Evolutionary conservation across 2,888 invertebrate species (phyloP).

Genomic region (Thera obeliscata): DNA sequence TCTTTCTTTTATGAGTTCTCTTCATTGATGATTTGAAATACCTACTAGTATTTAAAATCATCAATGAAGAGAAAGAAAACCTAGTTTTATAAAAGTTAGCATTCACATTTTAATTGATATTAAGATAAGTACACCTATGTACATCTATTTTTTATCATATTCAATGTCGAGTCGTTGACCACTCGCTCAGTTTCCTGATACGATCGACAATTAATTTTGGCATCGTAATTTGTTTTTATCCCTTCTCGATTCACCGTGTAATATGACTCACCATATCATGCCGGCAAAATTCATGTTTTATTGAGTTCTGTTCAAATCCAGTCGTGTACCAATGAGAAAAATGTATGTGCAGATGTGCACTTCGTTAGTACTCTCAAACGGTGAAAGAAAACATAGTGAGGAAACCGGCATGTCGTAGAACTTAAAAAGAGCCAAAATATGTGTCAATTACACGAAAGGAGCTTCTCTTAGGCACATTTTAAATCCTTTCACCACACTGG

Average conservation of each 20-base stretch:
- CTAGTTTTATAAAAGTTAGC: neutral
- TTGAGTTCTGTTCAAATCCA: neutral
- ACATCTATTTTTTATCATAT: constrained; percentile 19
- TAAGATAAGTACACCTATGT: constrained; percentile 1
- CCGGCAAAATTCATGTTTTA: neutral
- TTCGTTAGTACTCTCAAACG: too few relatives aligned
- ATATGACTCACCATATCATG: constrained; percentile 50
- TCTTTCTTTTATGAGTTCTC: too few relatives aligned
- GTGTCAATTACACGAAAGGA: too few relatives aligned
- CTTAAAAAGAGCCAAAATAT: too few relatives aligned
- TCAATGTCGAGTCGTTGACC: constrained; percentile 45
- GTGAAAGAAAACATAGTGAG: too few relatives aligned
- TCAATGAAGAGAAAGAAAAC: neutral
- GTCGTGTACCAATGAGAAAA: too few relatives aligned
- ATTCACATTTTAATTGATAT: neutral
- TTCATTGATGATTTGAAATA: too few relatives aligned
- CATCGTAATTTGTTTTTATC: constrained; percentile 62
- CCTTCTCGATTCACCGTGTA: constrained; percentile 51
- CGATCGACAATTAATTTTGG: constrained; percentile 70
- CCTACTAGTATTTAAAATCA: neutral
- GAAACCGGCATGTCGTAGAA: too few relatives aligned
- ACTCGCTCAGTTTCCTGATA: constrained; percentile 64
- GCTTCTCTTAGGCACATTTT: too few relatives aligned
- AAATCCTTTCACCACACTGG: too few relatives aligned
- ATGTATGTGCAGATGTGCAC: too few relatives aligned